phyloP scores from a whole-genome alignment of 2,113 vertebrate species.

The Euleptes europaea region DNA sequence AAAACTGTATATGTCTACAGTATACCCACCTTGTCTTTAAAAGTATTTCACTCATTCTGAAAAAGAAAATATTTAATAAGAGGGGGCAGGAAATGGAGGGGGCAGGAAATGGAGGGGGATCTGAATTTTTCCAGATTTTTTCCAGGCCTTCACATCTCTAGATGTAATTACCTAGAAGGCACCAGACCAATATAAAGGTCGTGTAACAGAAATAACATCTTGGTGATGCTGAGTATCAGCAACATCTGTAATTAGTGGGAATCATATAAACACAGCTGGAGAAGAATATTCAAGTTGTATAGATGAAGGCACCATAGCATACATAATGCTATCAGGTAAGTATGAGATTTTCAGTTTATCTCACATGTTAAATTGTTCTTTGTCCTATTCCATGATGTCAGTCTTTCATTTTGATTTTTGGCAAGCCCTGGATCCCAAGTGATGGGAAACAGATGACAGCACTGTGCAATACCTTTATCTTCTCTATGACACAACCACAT shows the following conservation, averaged over 20 bases:
- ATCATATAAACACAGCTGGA: conserved; percentile 65
- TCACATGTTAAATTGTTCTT: not conserved
- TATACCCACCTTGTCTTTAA: no score
- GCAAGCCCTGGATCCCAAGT: not conserved
- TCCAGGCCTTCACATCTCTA: no score
- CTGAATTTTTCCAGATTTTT: no score
- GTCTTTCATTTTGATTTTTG: not conserved
- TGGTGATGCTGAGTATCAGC: conserved; percentile 13
- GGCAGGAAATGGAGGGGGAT: no score
- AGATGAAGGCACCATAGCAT: conserved; percentile 3
- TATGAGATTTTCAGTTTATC: not conserved
- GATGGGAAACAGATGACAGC: not conserved
- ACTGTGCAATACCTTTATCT: not conserved
- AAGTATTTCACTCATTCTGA: no score
- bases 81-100: no score
- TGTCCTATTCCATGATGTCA: not conserved
- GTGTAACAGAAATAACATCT: not conserved
- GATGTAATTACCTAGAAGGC: conserved; percentile 32
- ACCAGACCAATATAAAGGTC: conserved; percentile 28
- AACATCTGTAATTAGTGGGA: conserved; percentile 46
- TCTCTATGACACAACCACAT: not conserved
- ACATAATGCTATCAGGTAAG: conserved; percentile 21
- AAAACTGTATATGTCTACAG: no score
- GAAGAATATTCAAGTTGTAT: conserved; percentile 17
- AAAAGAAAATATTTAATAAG: no score